phyloP scores from a whole-genome alignment of 2,113 vertebrate genomes.

The Seriola dumerili region DNA sequence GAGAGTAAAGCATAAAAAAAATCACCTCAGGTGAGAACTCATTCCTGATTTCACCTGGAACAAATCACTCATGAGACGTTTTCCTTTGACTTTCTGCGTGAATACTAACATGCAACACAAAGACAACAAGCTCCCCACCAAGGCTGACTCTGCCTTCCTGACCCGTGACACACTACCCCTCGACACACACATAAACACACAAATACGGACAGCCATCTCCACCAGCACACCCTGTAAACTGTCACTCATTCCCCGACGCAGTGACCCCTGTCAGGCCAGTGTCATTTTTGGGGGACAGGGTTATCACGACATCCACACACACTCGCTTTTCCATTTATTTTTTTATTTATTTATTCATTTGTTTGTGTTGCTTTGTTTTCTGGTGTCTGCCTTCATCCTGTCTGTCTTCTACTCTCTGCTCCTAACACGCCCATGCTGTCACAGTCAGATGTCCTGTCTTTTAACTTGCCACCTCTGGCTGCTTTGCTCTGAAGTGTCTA shows the following conservation, averaged over 20 bases:
- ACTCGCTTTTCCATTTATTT: slow-evolving; percentile 55
- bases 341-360: slow-evolving; percentile 77
- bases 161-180: slow-evolving; percentile 41
- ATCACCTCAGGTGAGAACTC: neutral
- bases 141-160: slow-evolving; percentile 38
- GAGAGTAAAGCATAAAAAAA: neutral
- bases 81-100: neutral
- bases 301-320: slow-evolving; percentile 45
- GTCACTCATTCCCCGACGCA: slow-evolving; percentile 66
- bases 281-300: slow-evolving; percentile 54
- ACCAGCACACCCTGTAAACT: slow-evolving; percentile 58
- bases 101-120: slow-evolving; percentile 44
- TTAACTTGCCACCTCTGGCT: slow-evolving; percentile 36
- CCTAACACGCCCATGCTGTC: slow-evolving; percentile 24
- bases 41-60: neutral
- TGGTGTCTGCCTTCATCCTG: slow-evolving; percentile 50
- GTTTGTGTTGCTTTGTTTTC: slow-evolving; percentile 39
- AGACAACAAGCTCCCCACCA: slow-evolving; percentile 41
- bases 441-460: slow-evolving; percentile 32
- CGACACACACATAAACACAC: slow-evolving; percentile 16
- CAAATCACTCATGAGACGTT: neutral
- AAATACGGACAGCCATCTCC: slow-evolving; percentile 23
- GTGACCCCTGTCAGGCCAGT: slow-evolving; percentile 79
- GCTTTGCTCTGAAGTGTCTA: slow-evolving; percentile 29
- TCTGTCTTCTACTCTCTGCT: slow-evolving; percentile 28